A percentile compares a stretch with the other conserved stretches of the same genome.
These are phyloP conservation scores for Deilephila elpenor DNA, from an alignment of 2,888 invertebrate genomes.

Conservation along the genomic window DNA sequence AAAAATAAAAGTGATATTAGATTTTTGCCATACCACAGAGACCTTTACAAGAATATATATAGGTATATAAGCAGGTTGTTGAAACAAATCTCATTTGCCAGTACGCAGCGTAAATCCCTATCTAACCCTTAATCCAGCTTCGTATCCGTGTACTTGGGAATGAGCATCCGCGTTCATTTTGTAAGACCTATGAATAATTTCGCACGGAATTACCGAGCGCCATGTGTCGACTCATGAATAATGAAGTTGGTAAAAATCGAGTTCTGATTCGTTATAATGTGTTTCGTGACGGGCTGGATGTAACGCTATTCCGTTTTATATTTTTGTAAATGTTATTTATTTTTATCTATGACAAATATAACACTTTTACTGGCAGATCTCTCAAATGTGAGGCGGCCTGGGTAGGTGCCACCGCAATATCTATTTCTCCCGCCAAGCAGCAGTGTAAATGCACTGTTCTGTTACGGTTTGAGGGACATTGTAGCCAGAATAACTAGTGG, in stretches of 20 bases:
- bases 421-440: no score
- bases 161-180: conserved; percentile 31
- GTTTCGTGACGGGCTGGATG: background rate
- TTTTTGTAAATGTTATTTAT: background rate
- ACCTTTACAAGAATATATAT: no score
- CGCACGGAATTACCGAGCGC: conserved; percentile 18
- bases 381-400: no score
- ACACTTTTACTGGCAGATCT: no score
- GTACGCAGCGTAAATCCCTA: background rate
- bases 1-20: no score
- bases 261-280: conserved; percentile 7
- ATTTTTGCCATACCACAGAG: no score
- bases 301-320: background rate
- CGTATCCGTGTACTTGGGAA: conserved; percentile 25
- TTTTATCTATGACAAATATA: no score
- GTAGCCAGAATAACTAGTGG: no score
- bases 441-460: no score
- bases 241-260: background rate
- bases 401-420: no score
- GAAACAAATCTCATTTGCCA: conserved; percentile 7
- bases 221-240: conserved; percentile 19
- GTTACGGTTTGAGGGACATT: no score
- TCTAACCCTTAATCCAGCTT: background rate
- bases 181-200: conserved; percentile 36
- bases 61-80: no score